These are phyloP conservation scores for Pararge aegeria DNA, from an alignment of 1,140 invertebrate species.

Conservation along the genomic window DNA sequence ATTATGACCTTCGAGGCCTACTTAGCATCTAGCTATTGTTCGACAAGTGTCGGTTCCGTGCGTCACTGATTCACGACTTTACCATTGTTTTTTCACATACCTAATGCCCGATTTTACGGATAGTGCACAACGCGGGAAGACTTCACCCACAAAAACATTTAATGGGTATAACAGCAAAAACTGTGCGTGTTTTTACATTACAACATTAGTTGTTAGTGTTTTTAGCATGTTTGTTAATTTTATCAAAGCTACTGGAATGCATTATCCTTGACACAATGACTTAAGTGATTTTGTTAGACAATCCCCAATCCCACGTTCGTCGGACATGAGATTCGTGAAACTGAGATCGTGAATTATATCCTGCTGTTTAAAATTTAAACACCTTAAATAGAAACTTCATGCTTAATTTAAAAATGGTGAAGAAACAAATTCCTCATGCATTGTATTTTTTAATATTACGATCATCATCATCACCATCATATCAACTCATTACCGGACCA, in stretches of 20 bases:
- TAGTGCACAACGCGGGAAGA: slow-evolving; percentile 37
- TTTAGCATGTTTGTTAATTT: not conserved
- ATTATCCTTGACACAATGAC: slow-evolving; percentile 14
- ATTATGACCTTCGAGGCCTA: slow-evolving; percentile 51
- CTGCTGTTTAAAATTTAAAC: not conserved
- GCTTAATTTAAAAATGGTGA: no score
- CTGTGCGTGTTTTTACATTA: not conserved
- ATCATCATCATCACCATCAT: no score
- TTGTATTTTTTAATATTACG: no score
- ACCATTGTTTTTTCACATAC: slow-evolving; percentile 54
- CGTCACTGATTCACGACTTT: slow-evolving; percentile 51
- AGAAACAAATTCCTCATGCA: no score
- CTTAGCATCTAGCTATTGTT: slow-evolving; percentile 56
- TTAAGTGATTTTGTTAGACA: slow-evolving; percentile 16
- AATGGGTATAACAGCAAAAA: slow-evolving; percentile 6
- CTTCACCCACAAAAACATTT: slow-evolving; percentile 24
- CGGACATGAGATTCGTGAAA: slow-evolving; percentile 3
- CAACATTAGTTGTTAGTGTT: slow-evolving; percentile 5
- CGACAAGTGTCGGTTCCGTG: slow-evolving; percentile 47
- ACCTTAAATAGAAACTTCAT: no score
- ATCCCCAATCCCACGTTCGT: slow-evolving; percentile 3
- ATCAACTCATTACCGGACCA: no score
- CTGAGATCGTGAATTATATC: not conserved
- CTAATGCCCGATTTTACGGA: slow-evolving; percentile 48
- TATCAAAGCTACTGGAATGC: slow-evolving; percentile 7